phyloP scores from a whole-genome alignment of 1,140 invertebrate genomes.

The Drosophila grimshawi region DNA sequence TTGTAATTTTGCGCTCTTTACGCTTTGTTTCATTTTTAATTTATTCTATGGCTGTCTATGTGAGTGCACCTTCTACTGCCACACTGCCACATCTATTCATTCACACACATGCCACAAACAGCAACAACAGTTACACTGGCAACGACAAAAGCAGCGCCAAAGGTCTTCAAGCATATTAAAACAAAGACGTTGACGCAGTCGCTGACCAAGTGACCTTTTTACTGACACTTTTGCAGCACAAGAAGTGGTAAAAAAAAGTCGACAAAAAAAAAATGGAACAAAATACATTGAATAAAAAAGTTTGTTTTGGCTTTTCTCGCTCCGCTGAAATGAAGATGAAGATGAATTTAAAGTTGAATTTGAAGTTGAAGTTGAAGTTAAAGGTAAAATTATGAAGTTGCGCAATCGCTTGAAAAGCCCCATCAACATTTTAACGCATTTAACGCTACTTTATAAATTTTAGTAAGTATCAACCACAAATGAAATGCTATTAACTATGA shows the following conservation, averaged over 20 bases:
- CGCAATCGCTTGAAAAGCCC: constrained; percentile 35
- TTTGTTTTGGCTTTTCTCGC: constrained; percentile 45
- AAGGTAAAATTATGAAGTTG: constrained; percentile 45
- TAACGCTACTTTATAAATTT: neutral
- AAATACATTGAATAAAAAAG: constrained; percentile 33
- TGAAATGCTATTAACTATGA: constrained; percentile 32
- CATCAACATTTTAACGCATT: constrained; percentile 12
- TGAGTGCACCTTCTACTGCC: constrained; percentile 62
- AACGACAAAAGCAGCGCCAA: constrained; percentile 45
- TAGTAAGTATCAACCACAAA: constrained; percentile 10
- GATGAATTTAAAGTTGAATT: neutral
- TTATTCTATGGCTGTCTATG: constrained; percentile 72
- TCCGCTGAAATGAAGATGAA: constrained; percentile 37
- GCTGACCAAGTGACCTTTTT: constrained; percentile 80
- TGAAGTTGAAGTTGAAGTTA: constrained; percentile 36
- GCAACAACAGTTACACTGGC: constrained; percentile 30
- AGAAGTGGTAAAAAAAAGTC: constrained; percentile 31
- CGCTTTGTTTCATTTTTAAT: constrained; percentile 83
- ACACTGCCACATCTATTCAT: constrained; percentile 24
- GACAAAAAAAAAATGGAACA: constrained; percentile 61
- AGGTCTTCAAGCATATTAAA: constrained; percentile 69
- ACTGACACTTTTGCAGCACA: constrained; percentile 73
- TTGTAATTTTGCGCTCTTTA: constrained; percentile 81
- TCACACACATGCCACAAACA: constrained; percentile 53
- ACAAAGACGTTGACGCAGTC: constrained; percentile 60